A percentile compares a stretch with the other conserved stretches of the same genome.
Conservation (phyloP, 2,888 invertebrate species). For the Esperia sulphurella region DNA sequence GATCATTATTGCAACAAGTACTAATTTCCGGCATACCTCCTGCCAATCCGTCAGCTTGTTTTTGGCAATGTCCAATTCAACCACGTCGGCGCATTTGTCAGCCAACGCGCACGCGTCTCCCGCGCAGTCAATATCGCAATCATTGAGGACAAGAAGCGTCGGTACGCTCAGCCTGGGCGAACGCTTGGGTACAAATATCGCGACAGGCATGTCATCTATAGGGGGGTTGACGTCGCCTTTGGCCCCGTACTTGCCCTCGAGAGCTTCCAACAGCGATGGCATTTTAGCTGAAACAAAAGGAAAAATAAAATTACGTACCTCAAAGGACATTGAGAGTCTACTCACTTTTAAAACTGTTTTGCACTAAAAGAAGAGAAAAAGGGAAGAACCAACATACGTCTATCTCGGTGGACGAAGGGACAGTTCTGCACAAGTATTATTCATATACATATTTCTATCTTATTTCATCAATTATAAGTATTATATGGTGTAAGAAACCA, state of each 20-base stretch:
- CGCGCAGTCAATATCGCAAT: slow-evolving; percentile 94
- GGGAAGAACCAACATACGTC: too few species aligned
- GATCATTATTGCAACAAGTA: neutral
- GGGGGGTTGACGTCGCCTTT: slow-evolving; percentile 82
- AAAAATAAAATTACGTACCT: slow-evolving; percentile 5
- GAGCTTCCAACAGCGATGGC: slow-evolving; percentile 94
- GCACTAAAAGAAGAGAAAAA: too few species aligned
- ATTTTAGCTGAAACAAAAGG: slow-evolving; percentile 69
- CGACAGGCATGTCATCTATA: slow-evolving; percentile 84
- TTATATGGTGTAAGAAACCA: too few species aligned
- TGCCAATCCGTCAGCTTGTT: slow-evolving; percentile 94
- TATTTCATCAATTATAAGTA: too few species aligned
- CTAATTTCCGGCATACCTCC: slow-evolving; percentile 80
- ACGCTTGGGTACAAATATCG: slow-evolving; percentile 92
- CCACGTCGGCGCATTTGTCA: slow-evolving; percentile 92
- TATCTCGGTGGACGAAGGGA: too few species aligned
- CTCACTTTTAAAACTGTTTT: too few species aligned
- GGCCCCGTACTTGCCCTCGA: slow-evolving; percentile 91
- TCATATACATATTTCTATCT: too few species aligned
- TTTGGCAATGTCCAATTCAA: slow-evolving; percentile 95
- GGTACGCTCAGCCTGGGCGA: slow-evolving; percentile 88
- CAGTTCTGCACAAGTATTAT: too few species aligned
- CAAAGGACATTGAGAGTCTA: too few species aligned
- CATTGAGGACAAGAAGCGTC: slow-evolving; percentile 91
- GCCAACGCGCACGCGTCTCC: slow-evolving; percentile 89